Conservation (phyloP, 2,113 vertebrate species). For the Uropsilus gracilis region DNA sequence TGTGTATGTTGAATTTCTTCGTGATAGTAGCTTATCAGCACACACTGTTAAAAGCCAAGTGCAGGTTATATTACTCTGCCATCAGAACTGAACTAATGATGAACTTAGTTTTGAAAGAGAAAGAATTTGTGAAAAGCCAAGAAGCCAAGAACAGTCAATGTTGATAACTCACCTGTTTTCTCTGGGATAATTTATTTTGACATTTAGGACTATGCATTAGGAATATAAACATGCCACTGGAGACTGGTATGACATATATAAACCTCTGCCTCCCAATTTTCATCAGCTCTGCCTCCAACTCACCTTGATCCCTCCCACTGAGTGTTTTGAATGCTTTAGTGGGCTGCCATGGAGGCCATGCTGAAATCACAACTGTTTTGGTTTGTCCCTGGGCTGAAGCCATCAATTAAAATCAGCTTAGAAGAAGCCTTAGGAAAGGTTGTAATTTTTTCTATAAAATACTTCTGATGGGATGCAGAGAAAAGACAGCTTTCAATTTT, state of each 20-base stretch:
- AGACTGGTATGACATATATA: constrained; percentile 65
- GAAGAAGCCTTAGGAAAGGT: constrained; percentile 17
- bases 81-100: constrained; percentile 46
- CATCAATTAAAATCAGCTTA: constrained; percentile 79
- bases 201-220: constrained; percentile 73
- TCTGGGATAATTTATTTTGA: constrained; percentile 81
- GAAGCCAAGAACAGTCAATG: constrained; percentile 76
- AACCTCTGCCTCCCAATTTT: constrained; percentile 57
- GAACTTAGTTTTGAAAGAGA: constrained; percentile 58
- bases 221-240: constrained; percentile 71
- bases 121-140: constrained; percentile 67
- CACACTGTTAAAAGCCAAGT: background rate
- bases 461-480: constrained; percentile 62
- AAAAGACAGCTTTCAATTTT: constrained; percentile 71
- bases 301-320: constrained; percentile 56
- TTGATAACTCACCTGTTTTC: constrained; percentile 73
- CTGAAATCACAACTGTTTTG: constrained; percentile 34
- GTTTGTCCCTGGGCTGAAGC: constrained; percentile 46
- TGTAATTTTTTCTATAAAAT: constrained; percentile 55
- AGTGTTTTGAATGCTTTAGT: constrained; percentile 61
- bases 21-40: background rate
- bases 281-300: constrained; percentile 53
- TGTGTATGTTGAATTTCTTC: background rate
- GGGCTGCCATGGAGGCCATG: background rate
- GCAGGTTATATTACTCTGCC: background rate